Base-by-base conservation (phyloP, 2,113 vertebrate species). In the Cyprinodon tularosa region DNA sequence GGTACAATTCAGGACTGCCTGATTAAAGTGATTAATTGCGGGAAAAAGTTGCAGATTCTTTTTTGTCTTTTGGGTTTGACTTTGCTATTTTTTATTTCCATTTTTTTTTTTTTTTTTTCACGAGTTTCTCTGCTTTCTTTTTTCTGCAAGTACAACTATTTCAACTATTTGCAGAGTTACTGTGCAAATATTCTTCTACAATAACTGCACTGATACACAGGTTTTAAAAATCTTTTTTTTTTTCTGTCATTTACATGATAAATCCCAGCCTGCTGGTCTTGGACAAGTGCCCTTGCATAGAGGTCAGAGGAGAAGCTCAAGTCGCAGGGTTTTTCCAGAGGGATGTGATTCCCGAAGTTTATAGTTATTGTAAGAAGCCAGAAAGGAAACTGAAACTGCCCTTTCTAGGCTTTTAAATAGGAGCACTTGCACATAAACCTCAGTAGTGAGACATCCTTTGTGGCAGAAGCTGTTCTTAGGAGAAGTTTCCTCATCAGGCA, bases 381-480 rank as follows among this genome's bases (percentile, higher is more conserved):
- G 7, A 74, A 59, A 45, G 29, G 37, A 85, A 89, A 89, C 50
- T 84, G 81, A 89, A 89, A 89, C 71, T 47, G n/a, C 42, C 36
- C 6, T 1, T 14, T 38, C 3, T 3, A 1, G 4, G 5, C 67
- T 64, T 77, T 72, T 62, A 76, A 68, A 39, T 45, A 59, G 40
- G 2, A 22, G 12, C 4, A 4, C 42, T 17, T 4, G 62, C 73
- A 62, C 72, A 53, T 29, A 17, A 0, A 4, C 47, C 62, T 44
- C 71, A 60, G 36, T 22, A 62, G 50, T 3, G 6, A 9, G 50
- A 45, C 45, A 12, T 57, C n/a, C 44, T 76, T 17, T 38, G 40
- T 53, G 20, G 6, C 39, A 44, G 11, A 3, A 17, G 5, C 62
- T 81, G 69, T 45, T 10, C 50, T 57, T 9, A 74, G 65, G 7